These are phyloP conservation scores for Malurus cyaneus DNA, from an alignment of 2,113 vertebrate species.

Conservation along the genomic window DNA sequence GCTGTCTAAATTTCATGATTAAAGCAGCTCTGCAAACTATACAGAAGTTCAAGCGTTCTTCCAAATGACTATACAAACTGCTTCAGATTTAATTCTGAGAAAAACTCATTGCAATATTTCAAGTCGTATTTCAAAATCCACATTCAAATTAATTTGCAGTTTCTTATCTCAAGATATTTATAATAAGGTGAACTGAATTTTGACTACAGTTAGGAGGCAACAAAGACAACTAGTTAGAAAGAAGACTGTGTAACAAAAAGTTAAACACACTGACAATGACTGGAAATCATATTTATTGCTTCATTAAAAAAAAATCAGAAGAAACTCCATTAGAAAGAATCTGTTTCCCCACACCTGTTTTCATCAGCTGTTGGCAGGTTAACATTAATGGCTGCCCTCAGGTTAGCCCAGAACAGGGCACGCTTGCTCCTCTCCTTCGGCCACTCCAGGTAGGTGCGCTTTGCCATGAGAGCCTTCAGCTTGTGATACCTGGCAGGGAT, in stretches of 20 bases:
- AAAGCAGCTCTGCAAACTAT: not conserved
- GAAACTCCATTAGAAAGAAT: not conserved
- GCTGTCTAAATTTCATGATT: not conserved
- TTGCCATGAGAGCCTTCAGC: slow-evolving; percentile 82
- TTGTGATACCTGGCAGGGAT: slow-evolving; percentile 85
- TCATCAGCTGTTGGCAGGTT: slow-evolving; percentile 19
- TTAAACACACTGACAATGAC: not conserved
- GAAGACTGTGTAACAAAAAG: not conserved
- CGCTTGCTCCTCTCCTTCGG: slow-evolving; percentile 83
- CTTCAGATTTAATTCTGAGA: not conserved
- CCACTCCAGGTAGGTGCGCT: slow-evolving; percentile 88
- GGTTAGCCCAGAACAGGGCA: slow-evolving; percentile 85
- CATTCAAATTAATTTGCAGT: not conserved
- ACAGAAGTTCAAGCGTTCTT: not conserved
- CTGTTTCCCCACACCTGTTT: not conserved
- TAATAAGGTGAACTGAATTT: not conserved
- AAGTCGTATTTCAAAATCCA: not conserved
- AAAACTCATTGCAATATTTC: not conserved
- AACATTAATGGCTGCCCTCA: slow-evolving; percentile 78
- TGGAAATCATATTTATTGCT: not conserved
- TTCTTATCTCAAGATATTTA: not conserved
- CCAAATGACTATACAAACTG: not conserved
- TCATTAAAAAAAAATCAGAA: not conserved
- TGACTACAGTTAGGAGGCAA: not conserved
- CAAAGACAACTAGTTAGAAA: not conserved